Evolutionary conservation across 2,113 vertebrate genomes (phyloP), one percentile per base, ranked within the genome.

Genomic region (Aythya baeri): DNA sequence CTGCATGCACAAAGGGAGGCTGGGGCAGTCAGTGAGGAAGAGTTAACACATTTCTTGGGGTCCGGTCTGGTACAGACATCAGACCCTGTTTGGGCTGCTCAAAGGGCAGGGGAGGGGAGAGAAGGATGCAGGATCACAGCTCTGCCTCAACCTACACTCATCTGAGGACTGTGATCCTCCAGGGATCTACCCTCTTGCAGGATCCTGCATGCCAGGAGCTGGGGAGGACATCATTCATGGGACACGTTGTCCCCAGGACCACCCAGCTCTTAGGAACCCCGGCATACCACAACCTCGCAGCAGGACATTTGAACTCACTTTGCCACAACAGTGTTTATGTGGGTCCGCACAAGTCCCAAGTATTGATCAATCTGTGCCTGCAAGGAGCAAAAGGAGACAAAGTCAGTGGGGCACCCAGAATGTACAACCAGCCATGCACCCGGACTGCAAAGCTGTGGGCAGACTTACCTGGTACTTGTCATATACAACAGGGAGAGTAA

Each of bases 361-460:
- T 99, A 99, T 76, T 99, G 99, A 98, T 99, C 99, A 94, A 99
- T 99, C 98, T 99, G 99, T 97, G 99, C 99, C 99, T 99, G 96
- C 17, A 89, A 66, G 96, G 87, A 97, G 58, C 71, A 81, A 91
- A 93, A 80, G 67, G 57, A 70, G 43, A 94, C 9, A 43, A 63
- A 67, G 74, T 92, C 62, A 93, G 34, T 3, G 90, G 54, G 74
- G 41, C 16, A 32, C 15, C 32, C 43, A 58, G 9, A 62, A 66
- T 36, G 41, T 32, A 88, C 65, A 65, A 38, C 1, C 38, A 74
- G 25, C 73, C 50, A 63, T 62, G 61, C 89, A 88, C 31, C 72
- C 12, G 22, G 61, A 43, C 10, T 1, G 26, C 49, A 22, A 3
- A 7, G 1, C 50, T 10, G 26, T 9, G 10, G 55, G 6, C 49